These are phyloP conservation scores for Drosophila ogumai DNA, from an alignment of 1,140 invertebrate genomes.

Conservation along the genomic window DNA sequence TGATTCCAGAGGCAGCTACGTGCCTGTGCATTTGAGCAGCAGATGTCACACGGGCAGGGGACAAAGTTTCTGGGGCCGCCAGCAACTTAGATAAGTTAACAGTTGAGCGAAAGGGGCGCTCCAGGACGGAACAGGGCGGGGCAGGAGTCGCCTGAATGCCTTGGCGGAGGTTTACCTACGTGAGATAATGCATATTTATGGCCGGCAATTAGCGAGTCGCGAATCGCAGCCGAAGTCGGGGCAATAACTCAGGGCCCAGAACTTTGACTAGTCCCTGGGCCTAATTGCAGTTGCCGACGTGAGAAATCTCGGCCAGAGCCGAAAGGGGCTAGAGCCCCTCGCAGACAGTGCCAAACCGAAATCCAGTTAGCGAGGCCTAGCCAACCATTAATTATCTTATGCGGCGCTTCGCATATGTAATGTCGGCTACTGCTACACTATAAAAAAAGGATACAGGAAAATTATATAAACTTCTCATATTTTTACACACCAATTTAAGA, in stretches of 20 bases:
- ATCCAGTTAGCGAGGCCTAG: conserved; percentile 62
- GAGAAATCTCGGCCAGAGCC: conserved; percentile 51
- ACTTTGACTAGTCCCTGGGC: conserved; percentile 63
- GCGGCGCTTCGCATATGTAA: conserved; percentile 50
- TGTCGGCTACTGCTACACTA: conserved; percentile 17
- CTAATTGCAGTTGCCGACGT: conserved; percentile 75
- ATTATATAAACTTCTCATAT: too few relatives aligned
- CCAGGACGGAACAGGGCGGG: not conserved
- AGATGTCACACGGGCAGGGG: conserved; percentile 66
- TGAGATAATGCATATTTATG: conserved; percentile 83
- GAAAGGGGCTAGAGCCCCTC: conserved; percentile 1
- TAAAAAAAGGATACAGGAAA: not conserved
- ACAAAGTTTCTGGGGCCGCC: conserved; percentile 59
- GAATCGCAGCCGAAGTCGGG: conserved; percentile 66
- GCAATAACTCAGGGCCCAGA: conserved; percentile 65
- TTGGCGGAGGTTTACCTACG: conserved; percentile 51
- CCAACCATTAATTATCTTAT: conserved; percentile 67
- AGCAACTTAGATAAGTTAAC: conserved; percentile 76
- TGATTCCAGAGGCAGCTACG: conserved; percentile 55
- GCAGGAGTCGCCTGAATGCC: conserved; percentile 33
- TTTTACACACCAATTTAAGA: too few relatives aligned
- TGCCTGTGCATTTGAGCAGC: conserved; percentile 77
- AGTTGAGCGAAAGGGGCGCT: conserved; percentile 31
- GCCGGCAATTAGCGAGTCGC: conserved; percentile 78
- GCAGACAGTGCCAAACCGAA: conserved; percentile 58